phyloP scores from a whole-genome alignment of 2,113 vertebrate species.

The Formicarius rufipectus region DNA sequence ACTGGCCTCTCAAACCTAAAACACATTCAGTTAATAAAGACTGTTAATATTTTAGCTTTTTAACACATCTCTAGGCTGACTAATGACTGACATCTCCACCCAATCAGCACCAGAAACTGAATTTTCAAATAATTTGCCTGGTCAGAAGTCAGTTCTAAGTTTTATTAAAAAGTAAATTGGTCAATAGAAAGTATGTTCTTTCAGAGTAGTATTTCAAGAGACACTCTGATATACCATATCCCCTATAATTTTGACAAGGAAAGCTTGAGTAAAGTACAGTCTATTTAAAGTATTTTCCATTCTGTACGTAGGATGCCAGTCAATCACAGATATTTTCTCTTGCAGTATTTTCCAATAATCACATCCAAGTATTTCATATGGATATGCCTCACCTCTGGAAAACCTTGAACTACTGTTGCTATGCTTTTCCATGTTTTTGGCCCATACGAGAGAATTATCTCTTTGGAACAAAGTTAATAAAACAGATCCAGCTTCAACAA shows the following conservation, averaged over 20 bases:
- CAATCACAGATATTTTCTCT: not conserved
- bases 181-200: not conserved
- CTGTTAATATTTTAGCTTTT: not conserved
- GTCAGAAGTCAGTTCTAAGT: not conserved
- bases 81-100: not conserved
- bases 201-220: not conserved
- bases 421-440: conserved; percentile 10
- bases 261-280: not conserved
- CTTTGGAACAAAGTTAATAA: conserved; percentile 49
- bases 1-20: not conserved
- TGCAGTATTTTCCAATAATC: not conserved
- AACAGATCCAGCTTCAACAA: conserved; percentile 27
- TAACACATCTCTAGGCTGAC: not conserved
- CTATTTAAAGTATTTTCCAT: not conserved
- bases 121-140: not conserved
- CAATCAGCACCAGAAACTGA: not conserved
- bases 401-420: not conserved
- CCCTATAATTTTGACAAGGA: not conserved
- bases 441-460: conserved; percentile 10
- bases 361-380: not conserved
- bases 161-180: not conserved
- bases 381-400: conserved; percentile 1
- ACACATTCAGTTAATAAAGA: not conserved
- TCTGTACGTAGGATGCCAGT: not conserved
- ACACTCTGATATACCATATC: not conserved